A percentile compares a stretch with the other conserved stretches of the same genome.
Evolutionary conservation across 2,113 vertebrate genomes (phyloP).

Genomic region (Zosterops hypoxanthus): DNA sequence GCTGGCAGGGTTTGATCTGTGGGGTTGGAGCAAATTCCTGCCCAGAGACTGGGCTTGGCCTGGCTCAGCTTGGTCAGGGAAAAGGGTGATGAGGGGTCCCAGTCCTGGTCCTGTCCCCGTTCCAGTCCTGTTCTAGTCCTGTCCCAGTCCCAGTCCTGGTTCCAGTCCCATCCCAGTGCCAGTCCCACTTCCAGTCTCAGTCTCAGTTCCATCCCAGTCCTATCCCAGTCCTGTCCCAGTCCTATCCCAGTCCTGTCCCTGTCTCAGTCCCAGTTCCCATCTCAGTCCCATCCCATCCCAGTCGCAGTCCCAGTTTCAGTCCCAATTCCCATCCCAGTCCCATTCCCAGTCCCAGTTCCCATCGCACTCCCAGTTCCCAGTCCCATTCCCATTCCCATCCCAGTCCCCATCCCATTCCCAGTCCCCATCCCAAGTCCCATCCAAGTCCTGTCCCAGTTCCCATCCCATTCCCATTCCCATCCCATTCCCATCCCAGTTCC

Average conservation of each 20-base stretch:
- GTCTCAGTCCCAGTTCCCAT: accelerated
- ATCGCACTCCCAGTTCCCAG: neutral
- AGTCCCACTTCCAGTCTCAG: neutral
- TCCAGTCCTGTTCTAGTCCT: neutral
- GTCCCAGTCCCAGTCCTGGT: neutral
- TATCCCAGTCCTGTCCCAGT: neutral
- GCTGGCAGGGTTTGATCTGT: neutral
- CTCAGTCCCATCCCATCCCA: neutral
- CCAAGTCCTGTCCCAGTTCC: too few relatives aligned
- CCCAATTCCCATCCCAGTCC: too few relatives aligned
- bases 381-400: too few relatives aligned
- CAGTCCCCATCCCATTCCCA: too few relatives aligned
- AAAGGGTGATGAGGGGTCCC: neutral
- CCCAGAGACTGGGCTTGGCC: neutral
- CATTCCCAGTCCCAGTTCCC: neutral
- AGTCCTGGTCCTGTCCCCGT: neutral
- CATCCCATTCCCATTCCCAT: too few relatives aligned
- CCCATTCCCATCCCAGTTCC: neutral
- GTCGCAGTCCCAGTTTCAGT: neutral
- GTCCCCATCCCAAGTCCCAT: too few relatives aligned
- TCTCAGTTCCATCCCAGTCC: too few relatives aligned
- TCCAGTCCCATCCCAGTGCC: neutral
- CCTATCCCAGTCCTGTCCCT: neutral
- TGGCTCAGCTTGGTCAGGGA: neutral
- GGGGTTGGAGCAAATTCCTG: accelerated